phyloP scores from a whole-genome alignment of 2,888 invertebrate genomes.

The Kuschelorhynchus macadamiae region DNA sequence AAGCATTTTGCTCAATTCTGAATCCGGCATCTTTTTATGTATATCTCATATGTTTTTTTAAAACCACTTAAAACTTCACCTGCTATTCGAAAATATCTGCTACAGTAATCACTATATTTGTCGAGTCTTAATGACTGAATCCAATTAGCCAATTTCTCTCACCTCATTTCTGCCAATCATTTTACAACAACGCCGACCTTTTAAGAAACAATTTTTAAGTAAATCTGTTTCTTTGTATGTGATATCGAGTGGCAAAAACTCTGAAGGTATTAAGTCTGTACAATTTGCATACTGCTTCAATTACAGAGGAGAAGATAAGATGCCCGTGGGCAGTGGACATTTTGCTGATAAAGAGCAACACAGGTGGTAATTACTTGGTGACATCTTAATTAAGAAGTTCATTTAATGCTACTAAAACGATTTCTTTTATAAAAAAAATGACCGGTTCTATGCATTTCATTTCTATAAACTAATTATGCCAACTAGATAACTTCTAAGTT shows the following conservation, averaged over 20 bases:
- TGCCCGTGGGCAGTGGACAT: constrained; percentile 37
- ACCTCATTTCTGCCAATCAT: neutral
- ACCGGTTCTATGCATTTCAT: no score
- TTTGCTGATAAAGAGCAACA: constrained; percentile 32
- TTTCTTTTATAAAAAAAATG: constrained; percentile 24
- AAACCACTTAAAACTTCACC: no score
- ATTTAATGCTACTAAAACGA: constrained; percentile 14
- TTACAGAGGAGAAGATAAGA: constrained; percentile 32
- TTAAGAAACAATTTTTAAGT: constrained; percentile 15
- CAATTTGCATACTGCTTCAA: constrained; percentile 44
- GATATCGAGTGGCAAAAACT: constrained; percentile 12
- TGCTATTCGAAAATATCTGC: no score
- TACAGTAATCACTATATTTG: no score
- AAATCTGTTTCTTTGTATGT: constrained; percentile 3
- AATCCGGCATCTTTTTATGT: no score
- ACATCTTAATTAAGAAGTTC: constrained; percentile 51
- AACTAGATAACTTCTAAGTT: no score
- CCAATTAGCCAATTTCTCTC: constrained; percentile 13
- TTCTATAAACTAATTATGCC: no score
- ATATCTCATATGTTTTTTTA: no score
- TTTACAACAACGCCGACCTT: constrained; percentile 16
- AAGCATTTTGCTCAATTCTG: no score
- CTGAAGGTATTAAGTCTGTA: constrained; percentile 26
- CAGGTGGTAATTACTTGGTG: constrained; percentile 38
- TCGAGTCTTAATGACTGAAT: no score